Conservation (phyloP, 2,888 invertebrate species). For the Andrena trimmerana region DNA sequence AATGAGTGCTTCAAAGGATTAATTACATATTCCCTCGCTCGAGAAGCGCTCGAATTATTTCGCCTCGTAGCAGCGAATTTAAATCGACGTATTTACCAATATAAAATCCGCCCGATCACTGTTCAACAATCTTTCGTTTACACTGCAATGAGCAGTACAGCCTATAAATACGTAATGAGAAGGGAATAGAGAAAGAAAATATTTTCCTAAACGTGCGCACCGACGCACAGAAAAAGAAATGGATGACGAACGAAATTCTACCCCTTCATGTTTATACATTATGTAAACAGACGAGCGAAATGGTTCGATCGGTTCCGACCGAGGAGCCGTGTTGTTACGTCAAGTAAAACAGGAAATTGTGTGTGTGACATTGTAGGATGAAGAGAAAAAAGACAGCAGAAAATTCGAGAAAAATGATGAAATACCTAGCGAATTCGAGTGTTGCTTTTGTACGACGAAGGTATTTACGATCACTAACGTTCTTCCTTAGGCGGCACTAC, state of each 20-base stretch:
- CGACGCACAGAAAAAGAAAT: neutral
- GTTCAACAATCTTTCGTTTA: too few species aligned
- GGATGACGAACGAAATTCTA: neutral
- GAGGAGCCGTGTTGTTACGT: constrained; percentile 44
- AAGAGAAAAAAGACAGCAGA: constrained; percentile 89
- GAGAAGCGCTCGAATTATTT: constrained; percentile 61
- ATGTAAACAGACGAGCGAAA: constrained; percentile 41
- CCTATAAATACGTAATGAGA: too few species aligned
- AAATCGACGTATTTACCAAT: neutral
- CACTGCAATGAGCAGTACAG: too few species aligned
- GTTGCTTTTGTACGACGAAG: constrained; percentile 98
- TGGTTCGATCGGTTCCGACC: constrained; percentile 63
- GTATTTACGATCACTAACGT: constrained; percentile 87
- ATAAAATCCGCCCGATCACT: too few species aligned
- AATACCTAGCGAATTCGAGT: constrained; percentile 97
- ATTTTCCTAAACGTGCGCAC: too few species aligned
- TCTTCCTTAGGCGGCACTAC: constrained; percentile 72
- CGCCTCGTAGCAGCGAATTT: neutral
- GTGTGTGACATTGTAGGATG: constrained; percentile 84
- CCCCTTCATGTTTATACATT: too few species aligned
- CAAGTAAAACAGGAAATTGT: constrained; percentile 75
- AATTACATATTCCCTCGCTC: constrained; percentile 56
- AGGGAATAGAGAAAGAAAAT: too few species aligned
- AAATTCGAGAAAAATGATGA: constrained; percentile 92
- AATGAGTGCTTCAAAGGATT: constrained; percentile 62